phyloP scores from a whole-genome alignment of 2,113 vertebrate genomes.

The Protobothrops mucrosquamatus region DNA sequence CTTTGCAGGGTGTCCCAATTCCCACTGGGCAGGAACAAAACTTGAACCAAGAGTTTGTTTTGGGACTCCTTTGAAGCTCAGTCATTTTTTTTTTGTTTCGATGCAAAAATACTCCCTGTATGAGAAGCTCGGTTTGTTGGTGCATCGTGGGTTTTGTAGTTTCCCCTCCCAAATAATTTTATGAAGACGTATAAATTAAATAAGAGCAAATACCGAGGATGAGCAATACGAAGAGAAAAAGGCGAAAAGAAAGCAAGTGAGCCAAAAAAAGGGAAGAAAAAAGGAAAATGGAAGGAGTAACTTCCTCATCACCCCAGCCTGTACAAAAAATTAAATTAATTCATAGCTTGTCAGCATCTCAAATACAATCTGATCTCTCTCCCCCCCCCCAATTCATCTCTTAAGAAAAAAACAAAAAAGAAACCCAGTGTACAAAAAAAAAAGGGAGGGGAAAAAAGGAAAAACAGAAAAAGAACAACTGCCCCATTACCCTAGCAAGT shows the following conservation, averaged over 20 bases:
- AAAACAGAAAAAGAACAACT: not conserved
- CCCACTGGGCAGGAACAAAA: not conserved
- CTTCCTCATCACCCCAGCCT: not conserved
- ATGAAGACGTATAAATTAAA: not conserved
- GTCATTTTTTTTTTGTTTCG: not conserved
- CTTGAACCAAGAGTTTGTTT: not conserved
- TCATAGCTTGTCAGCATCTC: not conserved
- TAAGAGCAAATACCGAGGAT: not conserved
- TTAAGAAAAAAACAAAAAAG: not conserved
- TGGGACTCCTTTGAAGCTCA: not conserved
- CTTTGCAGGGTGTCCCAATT: not conserved
- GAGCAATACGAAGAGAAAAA: not conserved
- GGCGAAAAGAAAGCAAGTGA: not conserved
- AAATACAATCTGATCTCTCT: not conserved
- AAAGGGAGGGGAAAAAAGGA: not conserved
- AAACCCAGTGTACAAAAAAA: not conserved
- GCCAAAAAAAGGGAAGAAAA: not conserved
- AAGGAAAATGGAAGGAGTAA: not conserved
- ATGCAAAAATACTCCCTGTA: not conserved
- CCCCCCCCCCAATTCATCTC: not conserved
- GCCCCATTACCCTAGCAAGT: not conserved
- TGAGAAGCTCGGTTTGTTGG: not conserved
- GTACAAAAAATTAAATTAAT: not conserved
- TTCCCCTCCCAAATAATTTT: not conserved
- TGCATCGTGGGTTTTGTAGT: not conserved